Evolutionary conservation across 2,888 invertebrate genomes (phyloP), one percentile per base, ranked within the genome.

Genomic region (Prostheceraeus crozeri): DNA sequence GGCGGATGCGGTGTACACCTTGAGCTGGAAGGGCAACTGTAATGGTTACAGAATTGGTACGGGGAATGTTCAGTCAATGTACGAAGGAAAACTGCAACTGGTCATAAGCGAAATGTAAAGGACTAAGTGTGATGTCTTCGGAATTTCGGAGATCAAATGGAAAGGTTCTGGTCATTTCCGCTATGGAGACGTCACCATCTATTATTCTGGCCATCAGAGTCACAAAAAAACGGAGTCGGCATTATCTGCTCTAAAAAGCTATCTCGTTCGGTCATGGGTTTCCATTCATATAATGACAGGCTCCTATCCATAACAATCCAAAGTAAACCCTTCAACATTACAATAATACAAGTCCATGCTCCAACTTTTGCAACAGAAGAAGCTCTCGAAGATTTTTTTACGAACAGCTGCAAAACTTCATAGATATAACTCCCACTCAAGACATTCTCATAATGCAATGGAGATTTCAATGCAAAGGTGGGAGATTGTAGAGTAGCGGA

Each of bases 381-480:
- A 52, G 25, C 52, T 27, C 52, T 27, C 25, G 16, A 23, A 30
- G 28, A 23, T 6, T 8, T 25, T 52, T 52, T 14, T 52, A 35
- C 52, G 30, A 27, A 16, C 27, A 52, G 23, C 28, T 52, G 16
- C 52, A 52, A 28, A 23, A 52, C 23, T 16, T 35, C 16, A 23
- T 52, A 2, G 52, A 52, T 28, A 40, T 16, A 14, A 40, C 40
- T 21, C 40, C 40, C 40, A 40, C 14, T 14, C 14, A 21, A 40
- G 40, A 40, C 19, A 14, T 40, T 14, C 23, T 28, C 52, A 23
- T 52, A 16, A 28, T 52, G n/a, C n/a, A 52, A 6, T 52, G 33
- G 52, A 3, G 52, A 52, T n/a, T 52, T 23, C 27, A 52, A 52
- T 28, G 52, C 23, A 52, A 52, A 52, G 28, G 52, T 51, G n/a